These are phyloP conservation scores for Jordanella pulchra DNA, from an alignment of 2,797 vertebrate species.

Conservation along the genomic window DNA sequence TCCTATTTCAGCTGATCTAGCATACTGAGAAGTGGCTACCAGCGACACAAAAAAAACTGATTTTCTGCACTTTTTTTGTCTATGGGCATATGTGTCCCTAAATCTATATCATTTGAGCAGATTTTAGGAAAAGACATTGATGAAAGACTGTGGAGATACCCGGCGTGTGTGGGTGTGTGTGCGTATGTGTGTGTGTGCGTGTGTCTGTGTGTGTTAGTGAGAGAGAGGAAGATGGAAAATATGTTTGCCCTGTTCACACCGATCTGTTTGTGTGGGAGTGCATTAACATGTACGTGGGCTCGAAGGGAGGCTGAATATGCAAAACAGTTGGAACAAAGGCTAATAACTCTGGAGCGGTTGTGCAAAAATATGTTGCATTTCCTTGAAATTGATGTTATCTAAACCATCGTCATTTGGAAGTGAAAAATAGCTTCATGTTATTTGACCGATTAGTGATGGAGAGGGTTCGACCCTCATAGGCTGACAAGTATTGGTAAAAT, in stretches of 20 bases:
- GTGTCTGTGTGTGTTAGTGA: conserved; percentile 7
- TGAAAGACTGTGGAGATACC: conserved; percentile 46
- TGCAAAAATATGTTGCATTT: conserved; percentile 68
- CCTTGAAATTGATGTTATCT: conserved; percentile 64
- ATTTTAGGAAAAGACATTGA: conserved; percentile 62
- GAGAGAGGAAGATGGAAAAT: conserved; percentile 68
- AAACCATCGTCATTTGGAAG: conserved; percentile 51
- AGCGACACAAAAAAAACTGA: conserved; percentile 57
- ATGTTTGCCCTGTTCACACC: conserved; percentile 82
- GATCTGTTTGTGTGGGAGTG: conserved; percentile 85
- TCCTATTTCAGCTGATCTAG: conserved; percentile 84
- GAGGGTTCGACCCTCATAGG: conserved; percentile 22
- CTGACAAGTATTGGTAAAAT: conserved; percentile 29
- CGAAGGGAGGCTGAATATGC: conserved; percentile 80
- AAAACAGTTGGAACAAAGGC: conserved; percentile 81
- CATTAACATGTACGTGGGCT: conserved; percentile 85
- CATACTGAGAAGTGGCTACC: conserved; percentile 63
- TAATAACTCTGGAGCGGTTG: conserved; percentile 75
- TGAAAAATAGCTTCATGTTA: conserved; percentile 44
- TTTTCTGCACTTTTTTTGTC: conserved; percentile 47
- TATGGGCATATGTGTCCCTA: conserved; percentile 36
- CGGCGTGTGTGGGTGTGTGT: conserved; percentile 12
- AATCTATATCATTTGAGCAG: conserved; percentile 54
- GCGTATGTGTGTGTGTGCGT: conserved; percentile 9
- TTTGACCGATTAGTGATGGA: conserved; percentile 35